Base-by-base conservation (phyloP, 1,140 invertebrate species). In the Drosophila arizonae region DNA sequence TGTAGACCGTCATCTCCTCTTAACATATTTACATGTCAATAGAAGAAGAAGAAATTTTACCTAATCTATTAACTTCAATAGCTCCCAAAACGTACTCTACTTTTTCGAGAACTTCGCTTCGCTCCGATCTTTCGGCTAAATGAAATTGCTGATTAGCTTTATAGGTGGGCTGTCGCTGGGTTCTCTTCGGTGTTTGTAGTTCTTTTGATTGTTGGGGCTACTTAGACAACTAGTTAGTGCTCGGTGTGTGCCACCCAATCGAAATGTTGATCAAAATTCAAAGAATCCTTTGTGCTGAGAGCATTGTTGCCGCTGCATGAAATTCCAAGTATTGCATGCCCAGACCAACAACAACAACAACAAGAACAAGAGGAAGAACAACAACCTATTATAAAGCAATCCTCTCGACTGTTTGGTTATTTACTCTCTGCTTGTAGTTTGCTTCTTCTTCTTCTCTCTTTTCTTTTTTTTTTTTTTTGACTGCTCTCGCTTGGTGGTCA, bases 321-420 rank as follows among this genome's bases (percentile, higher is more conserved):
- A 86, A 87, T 87, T 87, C 82, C 72, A 52, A 54, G 82, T 87
- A 87, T 72, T 88, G 84, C 84, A 79, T 79, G 67, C 50, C 50
- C 60, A 55, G 67, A 79, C 56, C 15, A 76, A 55, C 56, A 68
- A 24, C 51, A 52, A 15, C 57, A 24, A 24, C 45, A 61, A 64
- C 46, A 65, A 33, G 63, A 70, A 36, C 43, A 9, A 15, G 13
- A 45, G 2, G n/a, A 45, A 45, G 43, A 75, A 46, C 58, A 76
- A 50, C 67, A 70, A 73, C 81, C 81, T 84, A 84, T 84, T 84
- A 85, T 85, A 68, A 84, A 70, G 68, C 80, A 72, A 84, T 84
- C 61, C 55, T 28, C 52, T 28, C 52, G 41, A 33, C 60, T 67
- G 46, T 72, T 62, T 70, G 30, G 50, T 69, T 65, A 62, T 76